phyloP scores from a whole-genome alignment of 2,797 vertebrate genomes.

The Parauchenoglanis ngamensis region DNA sequence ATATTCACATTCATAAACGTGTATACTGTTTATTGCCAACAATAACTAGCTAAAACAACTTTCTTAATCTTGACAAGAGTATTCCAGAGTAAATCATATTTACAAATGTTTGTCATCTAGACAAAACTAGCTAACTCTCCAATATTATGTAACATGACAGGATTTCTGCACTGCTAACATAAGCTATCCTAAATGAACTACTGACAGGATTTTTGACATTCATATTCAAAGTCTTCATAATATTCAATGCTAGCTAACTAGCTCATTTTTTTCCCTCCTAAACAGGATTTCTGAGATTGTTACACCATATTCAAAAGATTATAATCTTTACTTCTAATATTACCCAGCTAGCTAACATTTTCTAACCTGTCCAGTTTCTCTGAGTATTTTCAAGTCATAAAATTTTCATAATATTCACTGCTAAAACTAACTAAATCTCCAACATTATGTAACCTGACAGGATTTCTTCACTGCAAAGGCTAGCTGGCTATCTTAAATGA shows the following conservation, averaged over 20 bases:
- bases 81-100: neutral
- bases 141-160: neutral
- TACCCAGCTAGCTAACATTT: too few relatives aligned
- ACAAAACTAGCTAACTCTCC: neutral
- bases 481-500: neutral
- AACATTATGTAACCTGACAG: neutral
- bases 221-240: neutral
- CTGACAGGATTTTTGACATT: neutral
- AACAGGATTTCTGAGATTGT: neutral
- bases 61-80: neutral
- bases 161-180: neutral
- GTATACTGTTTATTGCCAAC: neutral
- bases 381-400: neutral
- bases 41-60: neutral
- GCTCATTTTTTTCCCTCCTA: neutral
- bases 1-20: neutral
- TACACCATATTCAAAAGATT: neutral
- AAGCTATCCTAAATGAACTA: neutral
- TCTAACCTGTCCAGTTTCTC: too few relatives aligned
- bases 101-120: neutral
- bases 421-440: neutral
- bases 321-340: neutral
- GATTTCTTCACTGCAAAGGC: neutral
- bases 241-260: neutral
- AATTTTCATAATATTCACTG: neutral